A percentile compares a stretch with the other conserved stretches of the same genome.
These are phyloP conservation scores for Benthosema pterotum DNA, from an alignment of 2,797 vertebrate species.

Conservation along the genomic window DNA sequence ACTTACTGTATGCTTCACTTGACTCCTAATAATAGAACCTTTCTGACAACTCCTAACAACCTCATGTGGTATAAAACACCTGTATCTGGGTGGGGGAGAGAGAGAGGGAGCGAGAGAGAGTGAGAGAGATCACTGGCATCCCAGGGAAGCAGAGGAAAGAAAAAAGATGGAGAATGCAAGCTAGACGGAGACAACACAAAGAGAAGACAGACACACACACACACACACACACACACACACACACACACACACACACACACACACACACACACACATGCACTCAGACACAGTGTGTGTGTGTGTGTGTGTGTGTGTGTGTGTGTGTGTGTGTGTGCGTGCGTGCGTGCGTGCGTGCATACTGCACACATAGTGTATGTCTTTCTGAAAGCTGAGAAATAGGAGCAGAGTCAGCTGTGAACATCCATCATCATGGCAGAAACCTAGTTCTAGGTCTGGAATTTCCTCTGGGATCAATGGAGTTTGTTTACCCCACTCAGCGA, in stretches of 20 bases:
- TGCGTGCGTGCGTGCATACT: too few species aligned
- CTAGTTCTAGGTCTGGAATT: too few species aligned
- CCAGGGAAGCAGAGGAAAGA: background rate
- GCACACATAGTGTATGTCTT: too few species aligned
- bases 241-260: background rate
- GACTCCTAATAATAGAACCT: slow-evolving; percentile 69
- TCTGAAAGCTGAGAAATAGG: too few species aligned
- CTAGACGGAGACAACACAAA: background rate
- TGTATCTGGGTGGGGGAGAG: slow-evolving; percentile 73
- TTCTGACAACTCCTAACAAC: slow-evolving; percentile 52
- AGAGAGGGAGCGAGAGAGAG: background rate
- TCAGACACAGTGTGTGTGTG: background rate
- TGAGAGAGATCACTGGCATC: too few species aligned
- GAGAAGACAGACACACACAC: background rate
- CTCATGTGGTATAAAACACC: slow-evolving; percentile 68
- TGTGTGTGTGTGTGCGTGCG: too few species aligned
- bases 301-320: background rate
- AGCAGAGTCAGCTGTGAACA: too few species aligned
- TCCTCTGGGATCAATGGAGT: too few species aligned
- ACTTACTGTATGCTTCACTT: slow-evolving; percentile 66
- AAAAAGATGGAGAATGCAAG: background rate
- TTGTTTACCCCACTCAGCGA: background rate
- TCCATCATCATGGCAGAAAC: too few species aligned
- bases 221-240: background rate
- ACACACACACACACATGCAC: background rate